phyloP scores from a whole-genome alignment of 2,113 vertebrate genomes.

The Melierax canorus region DNA sequence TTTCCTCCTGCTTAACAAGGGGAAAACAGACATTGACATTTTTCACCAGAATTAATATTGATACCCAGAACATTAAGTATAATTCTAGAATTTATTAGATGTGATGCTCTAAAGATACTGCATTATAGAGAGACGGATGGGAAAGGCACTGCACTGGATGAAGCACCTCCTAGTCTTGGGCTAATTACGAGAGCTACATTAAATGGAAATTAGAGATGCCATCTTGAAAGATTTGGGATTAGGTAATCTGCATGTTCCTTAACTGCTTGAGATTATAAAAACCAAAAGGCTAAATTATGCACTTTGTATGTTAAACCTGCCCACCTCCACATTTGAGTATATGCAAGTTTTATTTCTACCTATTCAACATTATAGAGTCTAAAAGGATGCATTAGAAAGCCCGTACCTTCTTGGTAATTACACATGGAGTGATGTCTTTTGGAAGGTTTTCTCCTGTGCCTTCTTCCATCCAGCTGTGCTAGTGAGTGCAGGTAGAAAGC shows the following conservation, averaged over 20 bases:
- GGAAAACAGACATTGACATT: neutral
- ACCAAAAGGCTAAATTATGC: neutral
- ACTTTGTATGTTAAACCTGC: neutral
- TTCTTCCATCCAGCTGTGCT: neutral
- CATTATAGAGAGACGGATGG: neutral
- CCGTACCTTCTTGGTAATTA: neutral
- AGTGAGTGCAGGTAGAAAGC: neutral
- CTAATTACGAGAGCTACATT: neutral
- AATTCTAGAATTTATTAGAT: neutral
- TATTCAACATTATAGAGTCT: neutral
- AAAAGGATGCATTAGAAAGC: neutral
- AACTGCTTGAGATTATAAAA: neutral
- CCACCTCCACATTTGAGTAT: neutral
- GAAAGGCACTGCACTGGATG: neutral
- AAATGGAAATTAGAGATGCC: neutral
- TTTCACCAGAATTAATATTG: neutral
- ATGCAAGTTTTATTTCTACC: neutral
- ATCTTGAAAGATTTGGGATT: neutral
- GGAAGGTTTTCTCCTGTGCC: neutral
- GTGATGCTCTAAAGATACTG: neutral
- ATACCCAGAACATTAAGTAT: neutral
- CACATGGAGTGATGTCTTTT: neutral
- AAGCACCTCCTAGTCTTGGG: neutral
- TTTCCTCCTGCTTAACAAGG: neutral
- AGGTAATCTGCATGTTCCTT: neutral